phyloP scores from a whole-genome alignment of 2,113 vertebrate genomes.

The Tonatia bakeri region DNA sequence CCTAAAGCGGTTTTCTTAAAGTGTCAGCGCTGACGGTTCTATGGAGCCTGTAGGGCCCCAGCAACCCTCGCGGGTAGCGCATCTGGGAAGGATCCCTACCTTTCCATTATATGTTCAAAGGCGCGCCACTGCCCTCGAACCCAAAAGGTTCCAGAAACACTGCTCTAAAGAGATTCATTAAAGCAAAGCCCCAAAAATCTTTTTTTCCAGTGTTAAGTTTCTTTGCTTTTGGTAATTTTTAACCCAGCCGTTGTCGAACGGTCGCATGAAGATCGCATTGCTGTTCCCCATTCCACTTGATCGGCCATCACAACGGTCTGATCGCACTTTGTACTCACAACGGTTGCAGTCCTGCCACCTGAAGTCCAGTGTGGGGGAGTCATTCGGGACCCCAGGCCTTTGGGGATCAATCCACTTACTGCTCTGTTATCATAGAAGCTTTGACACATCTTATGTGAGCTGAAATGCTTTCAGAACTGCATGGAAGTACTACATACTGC shows the following conservation, averaged over 20 bases:
- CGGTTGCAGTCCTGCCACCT: neutral
- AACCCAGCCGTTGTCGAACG: neutral
- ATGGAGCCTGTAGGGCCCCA: neutral
- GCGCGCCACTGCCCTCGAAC: too few species aligned
- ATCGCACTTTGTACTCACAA: constrained; percentile 1
- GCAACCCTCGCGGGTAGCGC: neutral
- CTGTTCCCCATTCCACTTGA: neutral
- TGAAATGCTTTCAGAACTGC: constrained; percentile 24
- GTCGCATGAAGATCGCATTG: neutral
- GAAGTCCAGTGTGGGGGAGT: neutral
- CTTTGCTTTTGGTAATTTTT: constrained; percentile 33
- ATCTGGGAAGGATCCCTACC: neutral
- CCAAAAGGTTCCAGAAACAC: neutral
- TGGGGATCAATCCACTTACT: constrained; percentile 6
- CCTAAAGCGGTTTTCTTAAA: neutral
- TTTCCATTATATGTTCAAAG: neutral
- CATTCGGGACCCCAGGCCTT: neutral
- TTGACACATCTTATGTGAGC: constrained; percentile 2
- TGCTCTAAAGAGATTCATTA: neutral
- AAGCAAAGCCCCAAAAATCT: neutral
- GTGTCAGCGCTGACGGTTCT: neutral
- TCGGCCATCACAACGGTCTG: neutral
- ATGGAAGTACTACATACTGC: neutral
- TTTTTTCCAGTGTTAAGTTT: neutral
- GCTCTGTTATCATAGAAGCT: neutral